These are phyloP conservation scores for Rhagonycha fulva DNA, from an alignment of 2,888 invertebrate species.

Conservation along the genomic window DNA sequence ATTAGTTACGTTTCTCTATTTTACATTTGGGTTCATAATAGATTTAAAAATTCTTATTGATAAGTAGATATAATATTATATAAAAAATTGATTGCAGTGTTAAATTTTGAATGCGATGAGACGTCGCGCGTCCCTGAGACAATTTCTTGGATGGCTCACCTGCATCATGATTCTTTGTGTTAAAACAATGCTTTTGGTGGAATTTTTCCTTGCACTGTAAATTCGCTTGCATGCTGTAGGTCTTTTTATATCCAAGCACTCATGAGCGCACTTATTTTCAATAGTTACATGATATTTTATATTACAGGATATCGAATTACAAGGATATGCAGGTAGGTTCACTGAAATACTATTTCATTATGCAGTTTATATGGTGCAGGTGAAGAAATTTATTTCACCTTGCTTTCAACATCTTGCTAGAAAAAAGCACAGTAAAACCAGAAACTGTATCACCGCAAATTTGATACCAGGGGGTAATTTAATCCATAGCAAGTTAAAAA, in stretches of 20 bases:
- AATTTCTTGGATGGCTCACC: not conserved
- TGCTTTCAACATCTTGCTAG: slow-evolving; percentile 19
- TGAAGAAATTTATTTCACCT: slow-evolving; percentile 18
- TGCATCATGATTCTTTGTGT: not conserved
- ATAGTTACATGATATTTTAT: not conserved
- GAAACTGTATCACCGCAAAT: slow-evolving; percentile 47
- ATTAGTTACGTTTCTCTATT: not conserved
- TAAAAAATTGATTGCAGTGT: not conserved
- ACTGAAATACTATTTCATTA: not conserved
- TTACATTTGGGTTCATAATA: not conserved
- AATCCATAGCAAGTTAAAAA: slow-evolving; percentile 41
- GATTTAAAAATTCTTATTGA: no score
- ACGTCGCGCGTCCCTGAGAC: slow-evolving; percentile 3
- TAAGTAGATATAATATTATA: no score
- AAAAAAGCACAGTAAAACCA: slow-evolving; percentile 23
- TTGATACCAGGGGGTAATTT: slow-evolving; percentile 49
- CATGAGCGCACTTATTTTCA: not conserved
- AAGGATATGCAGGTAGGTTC: slow-evolving; percentile 3
- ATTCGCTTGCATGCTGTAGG: not conserved
- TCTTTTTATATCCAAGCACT: not conserved
- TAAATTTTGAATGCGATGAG: not conserved
- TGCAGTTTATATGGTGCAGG: not conserved
- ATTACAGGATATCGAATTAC: not conserved
- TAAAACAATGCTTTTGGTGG: no score
- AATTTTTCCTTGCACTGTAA: not conserved